Percentiles rank a stretch among this genome's conserved stretches.
Conservation (phyloP, 2,888 invertebrate genomes). For the Esperia sulphurella region DNA sequence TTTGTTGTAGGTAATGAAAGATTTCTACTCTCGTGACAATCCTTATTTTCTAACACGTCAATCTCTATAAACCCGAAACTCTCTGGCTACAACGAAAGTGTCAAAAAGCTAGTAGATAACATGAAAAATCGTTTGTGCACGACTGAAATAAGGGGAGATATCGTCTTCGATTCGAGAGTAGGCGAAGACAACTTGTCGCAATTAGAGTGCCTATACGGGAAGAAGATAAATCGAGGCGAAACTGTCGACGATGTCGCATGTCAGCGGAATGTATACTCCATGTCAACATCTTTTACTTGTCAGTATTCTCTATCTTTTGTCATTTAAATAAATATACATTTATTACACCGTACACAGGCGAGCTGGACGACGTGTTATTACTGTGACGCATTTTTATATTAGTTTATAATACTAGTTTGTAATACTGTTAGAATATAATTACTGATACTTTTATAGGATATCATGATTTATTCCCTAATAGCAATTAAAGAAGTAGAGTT, state of each 20-base stretch:
- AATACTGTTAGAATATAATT: too few relatives aligned
- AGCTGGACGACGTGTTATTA: too few relatives aligned
- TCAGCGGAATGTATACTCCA: conserved; percentile 19
- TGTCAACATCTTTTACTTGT: conserved; percentile 35
- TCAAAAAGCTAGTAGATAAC: background rate
- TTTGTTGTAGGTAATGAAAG: conserved; percentile 1
- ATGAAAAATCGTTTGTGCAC: conserved; percentile 8
- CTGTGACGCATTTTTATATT: too few relatives aligned
- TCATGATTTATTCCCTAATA: too few relatives aligned
- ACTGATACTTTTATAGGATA: too few relatives aligned
- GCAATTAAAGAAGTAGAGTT: too few relatives aligned
- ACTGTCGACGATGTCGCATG: conserved; percentile 18
- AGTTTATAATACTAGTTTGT: too few relatives aligned
- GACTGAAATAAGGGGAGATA: conserved; percentile 10
- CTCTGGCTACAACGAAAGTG: background rate
- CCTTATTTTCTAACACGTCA: background rate
- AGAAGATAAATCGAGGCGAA: conserved; percentile 34
- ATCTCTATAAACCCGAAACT: background rate
- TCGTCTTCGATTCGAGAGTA: conserved; percentile 7
- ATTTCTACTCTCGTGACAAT: background rate
- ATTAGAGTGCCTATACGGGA: conserved; percentile 35
- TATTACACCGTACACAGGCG: too few relatives aligned
- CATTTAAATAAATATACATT: too few relatives aligned
- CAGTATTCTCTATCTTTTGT: conserved; percentile 25
- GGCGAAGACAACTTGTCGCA: conserved; percentile 39